Evolutionary conservation across 1,140 invertebrate genomes (phyloP).

Genomic region (Heliconius hewitsoni): DNA sequence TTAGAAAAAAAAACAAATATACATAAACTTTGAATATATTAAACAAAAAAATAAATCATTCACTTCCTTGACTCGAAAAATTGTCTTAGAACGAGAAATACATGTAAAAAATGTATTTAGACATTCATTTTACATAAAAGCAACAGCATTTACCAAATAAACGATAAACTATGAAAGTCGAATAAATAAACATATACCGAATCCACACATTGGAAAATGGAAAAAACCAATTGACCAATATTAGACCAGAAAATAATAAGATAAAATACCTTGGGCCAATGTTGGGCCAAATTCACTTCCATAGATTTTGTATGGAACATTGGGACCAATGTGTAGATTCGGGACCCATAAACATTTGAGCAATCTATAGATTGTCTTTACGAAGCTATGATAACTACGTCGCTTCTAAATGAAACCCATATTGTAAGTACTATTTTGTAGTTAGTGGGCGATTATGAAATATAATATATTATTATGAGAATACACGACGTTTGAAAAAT

Average conservation of each 20-base stretch:
- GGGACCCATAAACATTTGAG: conserved; percentile 55
- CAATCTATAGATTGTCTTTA: conserved; percentile 57
- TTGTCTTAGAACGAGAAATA: neutral
- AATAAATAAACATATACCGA: conserved; percentile 41
- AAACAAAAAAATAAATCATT: neutral
- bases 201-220: neutral
- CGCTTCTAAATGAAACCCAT: conserved; percentile 45
- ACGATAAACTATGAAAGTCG: conserved; percentile 47
- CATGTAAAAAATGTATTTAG: neutral
- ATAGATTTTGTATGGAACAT: neutral
- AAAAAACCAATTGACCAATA: neutral
- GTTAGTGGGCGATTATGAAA: neutral
- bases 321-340: neutral
- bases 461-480: neutral
- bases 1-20: neutral
- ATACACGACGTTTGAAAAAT: neutral
- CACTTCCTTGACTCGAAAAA: neutral
- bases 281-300: neutral
- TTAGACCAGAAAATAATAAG: neutral
- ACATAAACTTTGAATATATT: neutral
- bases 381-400: conserved; percentile 40
- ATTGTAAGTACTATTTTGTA: conserved; percentile 43
- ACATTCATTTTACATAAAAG: conserved; percentile 29
- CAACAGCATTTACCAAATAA: conserved; percentile 34
- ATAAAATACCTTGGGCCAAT: neutral